phyloP scores from a whole-genome alignment of 2,797 vertebrate genomes.

The Periparus ater region DNA sequence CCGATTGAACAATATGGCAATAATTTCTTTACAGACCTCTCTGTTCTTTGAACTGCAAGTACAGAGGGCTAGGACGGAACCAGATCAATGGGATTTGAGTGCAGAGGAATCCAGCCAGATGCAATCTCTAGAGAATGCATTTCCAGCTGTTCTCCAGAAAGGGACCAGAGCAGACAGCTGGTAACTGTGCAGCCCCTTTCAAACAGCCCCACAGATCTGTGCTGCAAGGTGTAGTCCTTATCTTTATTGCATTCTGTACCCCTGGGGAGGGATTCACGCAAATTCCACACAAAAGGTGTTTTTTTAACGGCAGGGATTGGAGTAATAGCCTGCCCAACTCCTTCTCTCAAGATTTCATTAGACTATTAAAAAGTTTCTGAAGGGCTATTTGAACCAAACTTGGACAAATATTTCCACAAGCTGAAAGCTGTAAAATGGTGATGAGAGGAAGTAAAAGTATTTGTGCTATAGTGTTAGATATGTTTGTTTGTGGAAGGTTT shows the following conservation, averaged over 20 bases:
- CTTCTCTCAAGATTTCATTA: background rate
- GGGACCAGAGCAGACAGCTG: constrained; percentile 72
- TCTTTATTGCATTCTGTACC: constrained; percentile 41
- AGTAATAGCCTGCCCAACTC: background rate
- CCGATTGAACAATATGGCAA: constrained; percentile 84
- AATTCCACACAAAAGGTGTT: background rate
- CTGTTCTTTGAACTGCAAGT: constrained; percentile 84
- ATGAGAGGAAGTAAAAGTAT: background rate
- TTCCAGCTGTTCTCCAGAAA: constrained; percentile 83
- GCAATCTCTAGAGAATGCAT: constrained; percentile 77
- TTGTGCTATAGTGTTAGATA: background rate
- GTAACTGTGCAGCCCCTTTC: constrained; percentile 57
- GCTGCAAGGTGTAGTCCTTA: constrained; percentile 47
- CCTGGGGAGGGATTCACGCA: background rate
- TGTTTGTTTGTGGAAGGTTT: constrained; percentile 8
- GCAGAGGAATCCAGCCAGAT: constrained; percentile 82
- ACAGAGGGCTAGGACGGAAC: constrained; percentile 81
- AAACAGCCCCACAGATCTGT: background rate
- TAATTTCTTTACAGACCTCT: constrained; percentile 83
- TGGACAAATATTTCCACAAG: constrained; percentile 12
- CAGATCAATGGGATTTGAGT: constrained; percentile 82
- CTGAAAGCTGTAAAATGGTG: background rate
- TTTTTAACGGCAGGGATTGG: background rate
- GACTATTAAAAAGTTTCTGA: background rate
- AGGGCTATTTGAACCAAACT: background rate